phyloP scores from a whole-genome alignment of 2,113 vertebrate species.

The Paracyprichromis sp. region DNA sequence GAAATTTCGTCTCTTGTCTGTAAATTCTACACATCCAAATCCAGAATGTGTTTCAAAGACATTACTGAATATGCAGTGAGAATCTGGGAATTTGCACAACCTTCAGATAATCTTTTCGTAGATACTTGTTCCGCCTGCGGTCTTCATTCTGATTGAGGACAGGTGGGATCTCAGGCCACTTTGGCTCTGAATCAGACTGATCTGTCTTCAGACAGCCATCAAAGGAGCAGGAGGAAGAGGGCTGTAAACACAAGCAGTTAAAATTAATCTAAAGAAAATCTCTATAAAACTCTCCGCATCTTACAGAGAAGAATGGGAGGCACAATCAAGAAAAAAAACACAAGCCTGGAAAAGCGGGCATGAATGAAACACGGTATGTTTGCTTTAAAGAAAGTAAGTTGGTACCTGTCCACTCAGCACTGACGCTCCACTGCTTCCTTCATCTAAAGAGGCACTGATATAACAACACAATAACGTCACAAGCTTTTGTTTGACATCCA shows the following conservation, averaged over 20 bases:
- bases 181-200: constrained; percentile 73
- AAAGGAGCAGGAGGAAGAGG: constrained; percentile 69
- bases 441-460: constrained; percentile 81
- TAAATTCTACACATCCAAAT: not conserved
- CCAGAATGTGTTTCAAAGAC: not conserved
- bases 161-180: constrained; percentile 84
- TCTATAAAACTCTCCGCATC: not conserved
- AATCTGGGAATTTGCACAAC: constrained; percentile 42
- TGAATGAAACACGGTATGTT: not conserved
- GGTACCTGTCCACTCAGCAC: constrained; percentile 82
- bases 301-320: not conserved
- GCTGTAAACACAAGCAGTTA: constrained; percentile 24
- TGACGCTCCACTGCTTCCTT: constrained; percentile 79
- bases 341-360: fast-evolving
- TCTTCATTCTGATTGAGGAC: constrained; percentile 91
- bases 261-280: not conserved
- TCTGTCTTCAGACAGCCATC: constrained; percentile 79
- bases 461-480: not conserved
- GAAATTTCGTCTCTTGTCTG: not conserved
- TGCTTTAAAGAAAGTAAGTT: not conserved
- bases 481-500: not conserved
- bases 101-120: constrained; percentile 95
- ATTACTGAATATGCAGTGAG: not conserved
- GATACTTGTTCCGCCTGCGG: constrained; percentile 87
- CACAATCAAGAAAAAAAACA: not conserved